These are phyloP conservation scores for Nomia melanderi DNA, from an alignment of 1,140 invertebrate species.

Conservation along the genomic window DNA sequence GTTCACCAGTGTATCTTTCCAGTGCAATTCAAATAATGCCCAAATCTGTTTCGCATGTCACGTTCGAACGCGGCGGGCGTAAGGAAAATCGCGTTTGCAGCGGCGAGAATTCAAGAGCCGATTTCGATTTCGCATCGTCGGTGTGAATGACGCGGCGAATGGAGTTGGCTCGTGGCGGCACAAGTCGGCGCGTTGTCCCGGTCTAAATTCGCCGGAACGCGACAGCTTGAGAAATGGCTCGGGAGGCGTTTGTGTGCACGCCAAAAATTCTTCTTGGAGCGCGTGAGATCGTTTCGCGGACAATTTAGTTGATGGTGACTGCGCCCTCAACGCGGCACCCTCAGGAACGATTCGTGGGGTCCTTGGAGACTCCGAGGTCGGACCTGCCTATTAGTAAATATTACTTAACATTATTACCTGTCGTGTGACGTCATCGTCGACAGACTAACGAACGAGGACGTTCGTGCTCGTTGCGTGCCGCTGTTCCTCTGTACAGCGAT, in stretches of 20 bases:
- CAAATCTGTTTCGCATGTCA: no score
- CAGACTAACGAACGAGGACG: slow-evolving; percentile 55
- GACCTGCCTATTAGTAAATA: slow-evolving; percentile 64
- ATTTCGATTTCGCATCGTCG: neutral
- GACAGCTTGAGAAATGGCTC: slow-evolving; percentile 1
- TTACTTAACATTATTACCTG: slow-evolving; percentile 70
- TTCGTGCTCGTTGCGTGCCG: slow-evolving; percentile 1
- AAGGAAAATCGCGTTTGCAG: neutral
- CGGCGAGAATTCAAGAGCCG: neutral
- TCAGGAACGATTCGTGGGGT: slow-evolving; percentile 32
- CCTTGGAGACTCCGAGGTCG: slow-evolving; percentile 31
- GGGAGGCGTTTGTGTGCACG: neutral
- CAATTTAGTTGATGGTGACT: slow-evolving; percentile 66
- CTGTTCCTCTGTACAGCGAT: neutral
- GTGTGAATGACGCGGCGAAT: neutral
- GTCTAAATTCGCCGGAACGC: slow-evolving; percentile 20
- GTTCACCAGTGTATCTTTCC: no score
- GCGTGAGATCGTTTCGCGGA: slow-evolving; percentile 7
- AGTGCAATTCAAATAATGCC: no score
- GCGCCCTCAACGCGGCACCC: slow-evolving; percentile 53
- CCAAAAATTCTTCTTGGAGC: slow-evolving; percentile 17
- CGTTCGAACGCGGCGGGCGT: no score
- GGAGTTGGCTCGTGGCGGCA: neutral
- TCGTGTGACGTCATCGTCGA: slow-evolving; percentile 49
- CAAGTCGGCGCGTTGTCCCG: neutral